Percentiles rank a stretch among this genome's conserved stretches.
Evolutionary conservation across 2,888 invertebrate genomes (phyloP).

Genomic region (Podotricha telesiphe): DNA sequence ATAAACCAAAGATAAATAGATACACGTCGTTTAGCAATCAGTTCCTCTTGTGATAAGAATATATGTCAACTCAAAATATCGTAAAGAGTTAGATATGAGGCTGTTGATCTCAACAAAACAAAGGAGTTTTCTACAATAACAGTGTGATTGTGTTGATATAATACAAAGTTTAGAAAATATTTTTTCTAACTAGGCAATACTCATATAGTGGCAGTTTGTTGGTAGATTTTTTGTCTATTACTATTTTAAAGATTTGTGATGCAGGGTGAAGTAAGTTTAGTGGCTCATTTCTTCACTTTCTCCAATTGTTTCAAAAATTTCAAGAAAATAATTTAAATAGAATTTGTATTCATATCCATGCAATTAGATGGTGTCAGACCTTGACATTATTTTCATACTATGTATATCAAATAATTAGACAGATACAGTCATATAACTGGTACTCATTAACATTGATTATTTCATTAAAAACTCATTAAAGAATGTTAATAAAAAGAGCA

Average conservation of each 20-base stretch:
- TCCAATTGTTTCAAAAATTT: too few relatives aligned
- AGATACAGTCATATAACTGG: neutral
- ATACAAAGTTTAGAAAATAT: neutral
- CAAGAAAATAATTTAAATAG: too few relatives aligned
- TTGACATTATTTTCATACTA: too few relatives aligned
- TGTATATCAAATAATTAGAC: too few relatives aligned
- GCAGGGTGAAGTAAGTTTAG: too few relatives aligned
- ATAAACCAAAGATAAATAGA: constrained; percentile 20
- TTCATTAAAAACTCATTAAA: neutral
- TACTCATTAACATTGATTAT: neutral
- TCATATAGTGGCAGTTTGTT: neutral
- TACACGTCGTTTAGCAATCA: neutral
- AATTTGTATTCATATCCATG: too few relatives aligned
- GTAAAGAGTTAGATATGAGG: constrained; percentile 13
- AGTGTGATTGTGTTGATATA: neutral
- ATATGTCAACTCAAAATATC: constrained; percentile 27
- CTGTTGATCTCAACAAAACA: constrained; percentile 18
- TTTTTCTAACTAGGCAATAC: neutral
- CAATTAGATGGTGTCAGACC: too few relatives aligned
- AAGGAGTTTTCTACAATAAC: constrained; percentile 9
- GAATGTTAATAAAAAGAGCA: constrained; percentile 2
- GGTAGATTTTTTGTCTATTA: too few relatives aligned
- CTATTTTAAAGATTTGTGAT: too few relatives aligned
- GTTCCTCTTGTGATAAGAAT: constrained; percentile 27
- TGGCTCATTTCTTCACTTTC: too few relatives aligned